Evolutionary conservation across 1,140 invertebrate species (phyloP), one percentile per base, ranked within the genome.

Genomic region (Diuraphis noxia): DNA sequence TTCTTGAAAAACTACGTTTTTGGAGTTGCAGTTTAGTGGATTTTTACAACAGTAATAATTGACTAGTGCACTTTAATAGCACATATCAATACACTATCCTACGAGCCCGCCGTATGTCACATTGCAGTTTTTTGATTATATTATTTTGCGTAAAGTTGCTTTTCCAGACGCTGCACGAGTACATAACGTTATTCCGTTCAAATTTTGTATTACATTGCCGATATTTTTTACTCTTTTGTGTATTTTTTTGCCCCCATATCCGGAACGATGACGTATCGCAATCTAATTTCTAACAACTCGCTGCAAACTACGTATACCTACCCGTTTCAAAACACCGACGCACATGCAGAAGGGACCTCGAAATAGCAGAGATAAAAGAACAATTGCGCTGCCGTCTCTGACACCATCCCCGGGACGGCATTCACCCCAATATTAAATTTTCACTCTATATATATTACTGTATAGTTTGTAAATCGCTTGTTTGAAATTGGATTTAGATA

Each of bases 401-500:
- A 25, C 38, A 40, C n/a, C 43, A 9, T 36, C n/a, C n/a, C 23
- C 38, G 9, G 25, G 40, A 30, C 81, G 7, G 23, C 81, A 9
- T 40, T 21, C 84, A 41, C 41, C 30, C 43, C 19, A 17, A 85
- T 85, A 85, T 85, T 43, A 46, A 85, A 85, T 85, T 85, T 49
- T 72, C 34, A n/a, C 82, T 43, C 46, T 46, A 34, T n/a, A 34
- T 85, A 85, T 25, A 40, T 41, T 41, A 82, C 40, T 49, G n/a
- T 38, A 52, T 52, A 86, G 85, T 86, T 52, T 86, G 85, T 86
- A 86, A 86, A 86, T 86, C 85, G 85, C 43, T 86, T 49, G 85
- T 86, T 52, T 36, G 19, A 86, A 86, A 86, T 86, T 86, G 85
- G 85, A 86, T 86, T 86, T 86, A 38, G 46, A 86, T 86, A 86